Evolutionary conservation across 2,888 invertebrate species (phyloP).

Genomic region (Papilio demoleus): DNA sequence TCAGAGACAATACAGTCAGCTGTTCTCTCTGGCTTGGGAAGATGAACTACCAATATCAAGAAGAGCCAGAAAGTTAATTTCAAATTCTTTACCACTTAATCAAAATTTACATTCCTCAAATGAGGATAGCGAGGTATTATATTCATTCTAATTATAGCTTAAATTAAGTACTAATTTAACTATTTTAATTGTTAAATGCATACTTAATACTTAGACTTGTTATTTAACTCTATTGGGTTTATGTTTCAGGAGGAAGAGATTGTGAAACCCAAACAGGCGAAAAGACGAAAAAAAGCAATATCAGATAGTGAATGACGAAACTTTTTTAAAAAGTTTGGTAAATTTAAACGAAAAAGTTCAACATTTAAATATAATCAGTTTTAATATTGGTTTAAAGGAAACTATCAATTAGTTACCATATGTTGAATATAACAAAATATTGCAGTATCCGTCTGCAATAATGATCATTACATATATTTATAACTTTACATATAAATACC

Average conservation of each 20-base stretch:
- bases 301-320: conserved; percentile 96
- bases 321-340: conserved; percentile 68
- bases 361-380: conserved; percentile 78
- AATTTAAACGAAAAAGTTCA: conserved; percentile 82
- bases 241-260: conserved; percentile 92
- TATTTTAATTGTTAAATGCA: not conserved
- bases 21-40: conserved; percentile 95
- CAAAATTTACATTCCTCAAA: conserved; percentile 86
- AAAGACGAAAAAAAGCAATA: conserved; percentile 95
- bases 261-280: conserved; percentile 94
- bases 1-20: conserved; percentile 93
- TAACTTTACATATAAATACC: conserved; percentile 2
- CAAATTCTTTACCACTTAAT: conserved; percentile 82
- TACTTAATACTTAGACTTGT: too few species aligned
- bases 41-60: conserved; percentile 89
- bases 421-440: conserved; percentile 49
- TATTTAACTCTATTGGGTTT: conserved; percentile 44
- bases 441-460: conserved; percentile 9
- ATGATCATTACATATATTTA: not conserved
- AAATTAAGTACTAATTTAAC: conserved; percentile 31
- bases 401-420: conserved; percentile 50
- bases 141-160: not conserved
- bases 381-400: conserved; percentile 64
- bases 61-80: conserved; percentile 85
- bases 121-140: conserved; percentile 89